Base-by-base conservation (phyloP, 1,140 invertebrate genomes). In the Zaprionus africanus region DNA sequence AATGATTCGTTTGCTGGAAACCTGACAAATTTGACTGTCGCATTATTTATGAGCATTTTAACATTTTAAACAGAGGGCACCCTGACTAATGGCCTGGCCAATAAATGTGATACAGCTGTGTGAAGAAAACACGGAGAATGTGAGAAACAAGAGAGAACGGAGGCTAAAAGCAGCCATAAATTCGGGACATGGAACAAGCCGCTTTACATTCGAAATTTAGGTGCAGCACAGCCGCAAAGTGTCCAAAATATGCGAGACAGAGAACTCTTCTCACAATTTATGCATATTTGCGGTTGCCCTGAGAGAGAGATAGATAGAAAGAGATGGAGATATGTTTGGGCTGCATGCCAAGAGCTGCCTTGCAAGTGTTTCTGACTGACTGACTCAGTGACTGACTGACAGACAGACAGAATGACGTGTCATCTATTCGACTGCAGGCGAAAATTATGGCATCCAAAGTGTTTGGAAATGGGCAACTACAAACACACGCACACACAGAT, bases 31-130 rank as follows among this genome's bases (percentile, higher is more conserved):
- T 68, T 74, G 38, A 43, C 49, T 49, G 68, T 9, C 28, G 54
- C 53, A 71, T 87, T 87, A 88, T 88, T 88, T 81, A 87, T 87
- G 81, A 69, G 64, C 62, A 68, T 64, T 72, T 83, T 75, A 88
- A 74, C 67, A 81, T 59, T 83, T 88, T 76, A 60, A 83, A 78
- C 31, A 34, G 56, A 53, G 31, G 46, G 75, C 56, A 34, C 56
- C 17, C 54, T 11, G 38, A 60, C 38, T 66, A 62, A 62, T 69
- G 66, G 69, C 24, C 51, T 51, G 28, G 64, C 22, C 67, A 57
- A 81, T 84, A 83, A 83, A 81, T 88, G 62, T 69, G 65, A 76
- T 68, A 66, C 67, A 79, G 67, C 73, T 65, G 80, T 73, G 69
- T 58, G 82, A 49, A 76, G 38, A 38, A 38, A 15, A 5, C 36